Evolutionary conservation across 1,140 invertebrate genomes (phyloP).

Genomic region (Cotesia glomerata): DNA sequence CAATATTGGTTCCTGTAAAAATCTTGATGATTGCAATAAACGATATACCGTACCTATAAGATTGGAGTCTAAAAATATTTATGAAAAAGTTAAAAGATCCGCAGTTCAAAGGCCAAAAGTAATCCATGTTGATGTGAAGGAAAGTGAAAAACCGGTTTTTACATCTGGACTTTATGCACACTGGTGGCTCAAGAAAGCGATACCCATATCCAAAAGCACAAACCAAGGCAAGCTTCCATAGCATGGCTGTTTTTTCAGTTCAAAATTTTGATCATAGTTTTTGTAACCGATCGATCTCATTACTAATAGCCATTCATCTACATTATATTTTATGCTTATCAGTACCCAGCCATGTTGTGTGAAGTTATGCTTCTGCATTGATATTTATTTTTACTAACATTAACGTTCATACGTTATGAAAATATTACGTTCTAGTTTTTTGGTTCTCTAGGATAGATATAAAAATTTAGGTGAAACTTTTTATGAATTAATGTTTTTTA

Average conservation of each 20-base stretch:
- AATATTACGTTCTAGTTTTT: background rate
- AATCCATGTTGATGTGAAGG: constrained; percentile 24
- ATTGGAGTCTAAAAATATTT: constrained; percentile 30
- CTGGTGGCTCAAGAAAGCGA: constrained; percentile 89
- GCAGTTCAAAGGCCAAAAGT: constrained; percentile 23
- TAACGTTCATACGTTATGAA: background rate
- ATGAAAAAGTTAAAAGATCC: constrained; percentile 36
- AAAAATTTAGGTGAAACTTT: background rate
- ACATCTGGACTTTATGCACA: constrained; percentile 86
- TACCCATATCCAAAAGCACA: constrained; percentile 67
- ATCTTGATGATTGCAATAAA: constrained; percentile 29
- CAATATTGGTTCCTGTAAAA: background rate
- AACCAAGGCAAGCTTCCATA: constrained; percentile 64
- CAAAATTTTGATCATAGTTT: constrained; percentile 20
- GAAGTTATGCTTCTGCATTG: constrained; percentile 62
- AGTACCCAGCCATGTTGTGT: constrained; percentile 63
- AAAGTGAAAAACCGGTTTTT: constrained; percentile 63
- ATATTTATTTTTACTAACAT: constrained; percentile 36
- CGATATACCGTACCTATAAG: constrained; percentile 45
- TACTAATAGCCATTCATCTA: constrained; percentile 30
- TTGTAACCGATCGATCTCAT: constrained; percentile 24
- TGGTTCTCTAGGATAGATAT: background rate
- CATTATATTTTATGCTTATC: constrained; percentile 28
- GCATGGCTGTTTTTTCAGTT: constrained; percentile 57
- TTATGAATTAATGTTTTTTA: background rate